Conservation (phyloP, 2,797 vertebrate genomes). For the Crocidura indochinensis region DNA sequence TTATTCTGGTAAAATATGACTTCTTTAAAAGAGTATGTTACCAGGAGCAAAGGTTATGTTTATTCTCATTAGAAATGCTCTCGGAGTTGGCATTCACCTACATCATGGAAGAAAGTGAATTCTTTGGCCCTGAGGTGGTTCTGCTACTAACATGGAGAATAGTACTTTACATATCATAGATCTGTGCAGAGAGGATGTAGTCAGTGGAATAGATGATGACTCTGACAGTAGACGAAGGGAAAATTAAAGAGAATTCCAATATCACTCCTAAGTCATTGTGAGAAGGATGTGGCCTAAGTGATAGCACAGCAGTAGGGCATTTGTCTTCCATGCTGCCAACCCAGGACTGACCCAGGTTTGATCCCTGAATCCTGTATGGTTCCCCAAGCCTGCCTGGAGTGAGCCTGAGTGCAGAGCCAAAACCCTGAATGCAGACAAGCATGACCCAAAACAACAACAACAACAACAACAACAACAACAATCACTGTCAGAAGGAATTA, state of each 20-base stretch:
- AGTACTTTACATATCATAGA: accelerated
- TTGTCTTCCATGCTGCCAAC: too few relatives aligned
- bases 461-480: too few relatives aligned
- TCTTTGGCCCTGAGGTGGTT: conserved; percentile 26
- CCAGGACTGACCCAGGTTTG: too few relatives aligned
- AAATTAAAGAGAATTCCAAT: conserved; percentile 33
- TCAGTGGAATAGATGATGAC: background rate
- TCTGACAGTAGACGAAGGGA: background rate
- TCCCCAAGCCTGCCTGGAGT: too few relatives aligned
- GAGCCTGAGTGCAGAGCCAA: too few relatives aligned
- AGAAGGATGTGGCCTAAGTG: too few relatives aligned
- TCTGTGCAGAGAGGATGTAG: background rate
- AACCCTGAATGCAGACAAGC: too few relatives aligned
- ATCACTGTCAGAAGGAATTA: conserved; percentile 3
- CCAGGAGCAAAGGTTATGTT: background rate
- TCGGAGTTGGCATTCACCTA: background rate
- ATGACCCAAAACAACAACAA: too few relatives aligned
- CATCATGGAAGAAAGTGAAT: background rate
- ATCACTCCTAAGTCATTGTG: conserved; percentile 27
- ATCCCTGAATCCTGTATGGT: too few relatives aligned
- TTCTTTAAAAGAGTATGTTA: conserved; percentile 15
- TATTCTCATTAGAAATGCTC: conserved; percentile 57
- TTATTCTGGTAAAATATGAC: background rate
- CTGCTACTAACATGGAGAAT: background rate
- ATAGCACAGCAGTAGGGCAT: too few relatives aligned